phyloP scores from a whole-genome alignment of 2,888 invertebrate genomes.

The Altica lythri region DNA sequence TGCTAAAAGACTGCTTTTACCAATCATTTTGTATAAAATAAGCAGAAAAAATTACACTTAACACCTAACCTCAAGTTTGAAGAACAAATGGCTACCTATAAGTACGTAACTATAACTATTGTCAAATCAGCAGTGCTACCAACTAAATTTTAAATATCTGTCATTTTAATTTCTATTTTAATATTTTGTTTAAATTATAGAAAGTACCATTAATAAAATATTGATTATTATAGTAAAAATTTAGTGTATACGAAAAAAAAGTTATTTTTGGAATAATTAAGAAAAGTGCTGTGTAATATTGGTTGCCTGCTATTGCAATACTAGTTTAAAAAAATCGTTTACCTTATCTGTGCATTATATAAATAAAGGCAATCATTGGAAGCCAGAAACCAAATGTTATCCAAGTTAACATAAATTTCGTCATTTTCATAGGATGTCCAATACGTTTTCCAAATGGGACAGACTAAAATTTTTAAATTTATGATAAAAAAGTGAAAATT shows the following conservation, averaged over 20 bases:
- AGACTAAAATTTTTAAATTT: constrained; percentile 64
- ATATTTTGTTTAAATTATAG: no score
- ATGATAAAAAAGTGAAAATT: constrained; percentile 1
- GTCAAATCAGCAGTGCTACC: no score
- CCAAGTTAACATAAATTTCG: no score
- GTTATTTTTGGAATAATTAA: no score
- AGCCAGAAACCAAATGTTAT: constrained; percentile 71
- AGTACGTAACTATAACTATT: no score
- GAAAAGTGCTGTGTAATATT: background rate
- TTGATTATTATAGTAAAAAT: no score
- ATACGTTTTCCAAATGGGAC: constrained; percentile 68
- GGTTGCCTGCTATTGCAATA: background rate
- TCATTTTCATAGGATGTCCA: constrained; percentile 70
- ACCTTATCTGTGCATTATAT: constrained; percentile 62
- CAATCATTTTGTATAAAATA: constrained; percentile 49
- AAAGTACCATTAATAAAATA: no score
- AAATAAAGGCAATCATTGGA: constrained; percentile 74
- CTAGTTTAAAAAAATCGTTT: constrained; percentile 6
- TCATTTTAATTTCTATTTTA: no score
- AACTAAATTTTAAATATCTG: no score
- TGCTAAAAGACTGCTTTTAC: constrained; percentile 48
- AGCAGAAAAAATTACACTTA: no score
- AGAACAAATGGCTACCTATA: constrained; percentile 1
- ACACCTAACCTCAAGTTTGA: constrained; percentile 9
- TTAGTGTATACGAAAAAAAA: no score